Base-by-base conservation (phyloP, 2,797 vertebrate species). In the Poecilia picta region DNA sequence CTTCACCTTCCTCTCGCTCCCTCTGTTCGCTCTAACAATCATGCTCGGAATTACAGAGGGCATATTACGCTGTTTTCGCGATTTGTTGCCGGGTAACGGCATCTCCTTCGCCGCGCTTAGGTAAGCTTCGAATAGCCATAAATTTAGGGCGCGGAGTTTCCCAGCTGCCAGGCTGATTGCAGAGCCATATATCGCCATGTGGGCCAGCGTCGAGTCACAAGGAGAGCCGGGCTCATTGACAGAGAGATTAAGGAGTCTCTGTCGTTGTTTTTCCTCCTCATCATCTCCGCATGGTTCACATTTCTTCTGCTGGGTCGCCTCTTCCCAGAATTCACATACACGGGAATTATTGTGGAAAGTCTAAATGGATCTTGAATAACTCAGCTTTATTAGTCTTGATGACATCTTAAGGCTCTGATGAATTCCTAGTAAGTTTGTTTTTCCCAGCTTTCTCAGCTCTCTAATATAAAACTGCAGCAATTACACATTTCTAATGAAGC, bases 81-180 rank as follows among this genome's bases (percentile, higher is more conserved):
- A 80, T 71, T 79, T 85, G 90, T 87, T 92, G 88, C 91, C 75
- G 80, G 84, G 82, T 86, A 83, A 92, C 83, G 73, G 75, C 55
- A 79, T 74, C 70, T 78, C 81, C 83, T 81, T 73, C 25, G 36
- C 76, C 53, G 74, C 78, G 78, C 84, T 83, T 79, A 64, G 87
- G 78, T 79, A 76, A 85, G 89, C 84, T 84, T 85, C 81, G 82
- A 93, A 89, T 76, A 83, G 88, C 79, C 74, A 59, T 87, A 91
- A 92, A 93, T 93, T 92, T 87, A 81, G 77, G 75, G 73, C 72
- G 68, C 80, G 83, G 81, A 79, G 84, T 88, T 81, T 83, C 73
- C 77, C 76, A 84, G 86, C 82, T 85, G 80, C 79, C 81, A 81
- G 62, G 72, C 75, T 86, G 81, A 90, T 91, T 91, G 75, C 80